Evolutionary conservation across 1,140 invertebrate species (phyloP).

Genomic region (Brevipalpus yothersi): DNA sequence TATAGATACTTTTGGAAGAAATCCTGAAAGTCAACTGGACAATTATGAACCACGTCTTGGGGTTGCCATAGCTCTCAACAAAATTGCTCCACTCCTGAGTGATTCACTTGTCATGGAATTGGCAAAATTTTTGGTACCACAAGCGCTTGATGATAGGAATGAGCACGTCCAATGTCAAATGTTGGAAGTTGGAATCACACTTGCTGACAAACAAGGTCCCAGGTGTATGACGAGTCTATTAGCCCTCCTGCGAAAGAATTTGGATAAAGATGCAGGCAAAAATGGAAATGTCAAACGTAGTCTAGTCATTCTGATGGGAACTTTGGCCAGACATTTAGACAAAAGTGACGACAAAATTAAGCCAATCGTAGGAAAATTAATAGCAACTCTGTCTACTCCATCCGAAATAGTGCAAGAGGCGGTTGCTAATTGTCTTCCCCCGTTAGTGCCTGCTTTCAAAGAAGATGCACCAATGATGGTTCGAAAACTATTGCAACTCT

Average conservation of each 20-base stretch:
- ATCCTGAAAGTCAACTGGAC: constrained; percentile 49
- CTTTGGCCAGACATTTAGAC: constrained; percentile 76
- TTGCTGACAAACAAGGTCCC: constrained; percentile 77
- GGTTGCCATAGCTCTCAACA: constrained; percentile 48
- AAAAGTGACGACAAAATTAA: constrained; percentile 64
- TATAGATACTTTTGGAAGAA: constrained; percentile 68
- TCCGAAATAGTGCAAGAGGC: constrained; percentile 96
- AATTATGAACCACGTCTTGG: constrained; percentile 66
- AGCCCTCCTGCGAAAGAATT: constrained; percentile 56
- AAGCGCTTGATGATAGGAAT: constrained; percentile 60
- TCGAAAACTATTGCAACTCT: constrained; percentile 56
- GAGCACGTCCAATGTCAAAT: constrained; percentile 60
- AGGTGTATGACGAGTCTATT: constrained; percentile 14
- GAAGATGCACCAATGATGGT: constrained; percentile 66
- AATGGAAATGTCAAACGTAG: constrained; percentile 81
- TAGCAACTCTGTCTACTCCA: constrained; percentile 76
- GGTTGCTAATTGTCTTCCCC: constrained; percentile 82
- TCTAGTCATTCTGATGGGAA: constrained; percentile 90
- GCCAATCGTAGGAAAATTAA: constrained; percentile 69
- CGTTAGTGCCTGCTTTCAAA: constrained; percentile 70
- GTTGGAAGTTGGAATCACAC: constrained; percentile 68
- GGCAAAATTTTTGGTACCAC: constrained; percentile 53
- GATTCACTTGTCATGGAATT: constrained; percentile 37
- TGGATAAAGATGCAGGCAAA: constrained; percentile 63
- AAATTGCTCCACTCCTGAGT: constrained; percentile 41